Conservation (phyloP, 2,888 invertebrate species). For the Pardosa pseudoannulata region DNA sequence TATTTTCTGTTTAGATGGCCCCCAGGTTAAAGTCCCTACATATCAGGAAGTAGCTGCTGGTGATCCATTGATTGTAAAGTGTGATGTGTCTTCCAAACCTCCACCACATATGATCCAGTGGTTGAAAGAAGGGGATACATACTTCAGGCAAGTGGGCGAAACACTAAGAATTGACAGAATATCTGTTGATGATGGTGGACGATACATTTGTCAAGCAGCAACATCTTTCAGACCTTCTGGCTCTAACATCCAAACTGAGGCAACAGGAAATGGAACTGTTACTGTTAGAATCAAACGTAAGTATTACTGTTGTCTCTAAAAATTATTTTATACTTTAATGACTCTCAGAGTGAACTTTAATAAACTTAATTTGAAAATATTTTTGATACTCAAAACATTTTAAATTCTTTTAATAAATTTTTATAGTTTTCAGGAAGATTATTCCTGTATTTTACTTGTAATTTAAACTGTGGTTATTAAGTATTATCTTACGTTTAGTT, state of each 20-base stretch:
- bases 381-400: too few relatives aligned
- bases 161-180: slow-evolving; percentile 86
- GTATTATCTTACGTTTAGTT: too few relatives aligned
- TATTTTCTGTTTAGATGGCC: slow-evolving; percentile 75
- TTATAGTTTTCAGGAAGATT: too few relatives aligned
- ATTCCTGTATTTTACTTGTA: too few relatives aligned
- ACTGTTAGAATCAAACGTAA: slow-evolving; percentile 60
- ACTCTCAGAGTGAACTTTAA: too few relatives aligned
- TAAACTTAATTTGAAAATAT: too few relatives aligned
- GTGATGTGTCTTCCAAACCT: slow-evolving; percentile 92
- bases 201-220: slow-evolving; percentile 91
- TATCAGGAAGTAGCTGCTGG: slow-evolving; percentile 87
- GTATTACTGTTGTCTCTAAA: slow-evolving; percentile 19
- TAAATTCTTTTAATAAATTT: too few relatives aligned
- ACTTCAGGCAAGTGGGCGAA: slow-evolving; percentile 89
- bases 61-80: slow-evolving; percentile 88
- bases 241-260: slow-evolving; percentile 77
- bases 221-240: slow-evolving; percentile 87
- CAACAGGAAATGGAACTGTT: slow-evolving; percentile 81
- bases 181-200: slow-evolving; percentile 90
- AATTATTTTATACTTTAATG: too few relatives aligned
- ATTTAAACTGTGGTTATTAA: too few relatives aligned
- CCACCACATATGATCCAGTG: slow-evolving; percentile 89
- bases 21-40: slow-evolving; percentile 74
- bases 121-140: slow-evolving; percentile 89